Conservation (phyloP, 2,113 vertebrate species). For the Thymallus thymallus region DNA sequence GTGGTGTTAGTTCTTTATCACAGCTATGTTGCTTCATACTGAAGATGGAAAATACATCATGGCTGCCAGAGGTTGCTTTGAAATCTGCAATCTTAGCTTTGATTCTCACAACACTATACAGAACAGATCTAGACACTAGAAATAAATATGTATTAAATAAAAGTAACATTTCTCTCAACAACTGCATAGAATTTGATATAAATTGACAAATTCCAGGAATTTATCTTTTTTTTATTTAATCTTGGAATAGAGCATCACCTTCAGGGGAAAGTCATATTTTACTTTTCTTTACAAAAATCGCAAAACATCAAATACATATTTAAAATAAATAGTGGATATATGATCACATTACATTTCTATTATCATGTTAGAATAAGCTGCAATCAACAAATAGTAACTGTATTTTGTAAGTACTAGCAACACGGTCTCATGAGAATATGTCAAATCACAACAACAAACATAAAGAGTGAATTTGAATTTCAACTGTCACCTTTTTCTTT, state of each 20-base stretch:
- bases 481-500: conserved; percentile 28
- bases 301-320: neutral
- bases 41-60: conserved; percentile 59
- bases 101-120: conserved; percentile 55
- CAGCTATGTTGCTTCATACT: conserved; percentile 40
- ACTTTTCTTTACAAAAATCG: too few species aligned
- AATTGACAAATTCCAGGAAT: conserved; percentile 56
- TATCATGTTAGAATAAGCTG: neutral
- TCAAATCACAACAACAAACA: neutral
- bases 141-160: conserved; percentile 68
- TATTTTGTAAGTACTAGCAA: too few species aligned
- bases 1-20: conserved; percentile 46
- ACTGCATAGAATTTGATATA: conserved; percentile 66
- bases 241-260: conserved; percentile 47
- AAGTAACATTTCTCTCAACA: conserved; percentile 63
- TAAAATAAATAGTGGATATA: neutral
- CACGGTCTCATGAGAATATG: too few species aligned
- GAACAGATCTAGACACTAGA: conserved; percentile 20
- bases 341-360: neutral
- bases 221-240: conserved; percentile 36
- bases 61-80: conserved; percentile 64
- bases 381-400: too few species aligned
- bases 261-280: too few species aligned
- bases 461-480: conserved; percentile 7
- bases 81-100: conserved; percentile 64